Evolutionary conservation across 2,797 vertebrate genomes (phyloP), one percentile per base, ranked within the genome.

Genomic region (Sparidentex hasta): DNA sequence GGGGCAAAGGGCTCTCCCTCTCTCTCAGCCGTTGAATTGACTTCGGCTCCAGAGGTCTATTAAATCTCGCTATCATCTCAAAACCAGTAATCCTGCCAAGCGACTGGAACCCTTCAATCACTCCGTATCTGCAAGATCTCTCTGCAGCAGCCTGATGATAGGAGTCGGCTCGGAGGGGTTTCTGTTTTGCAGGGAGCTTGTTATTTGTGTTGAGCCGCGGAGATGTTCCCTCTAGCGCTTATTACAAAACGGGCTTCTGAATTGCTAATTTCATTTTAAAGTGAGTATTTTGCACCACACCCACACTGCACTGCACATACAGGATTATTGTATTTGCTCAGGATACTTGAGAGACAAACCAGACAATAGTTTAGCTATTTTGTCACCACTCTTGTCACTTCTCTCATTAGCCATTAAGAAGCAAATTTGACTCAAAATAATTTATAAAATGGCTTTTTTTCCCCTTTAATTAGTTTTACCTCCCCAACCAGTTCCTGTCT

Each of bases 11-110:
- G 52, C 56, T 57, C 56, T 57, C 52, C 47, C 50, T 74, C 9
- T n/a, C 63, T 74, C 70, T 64, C 64, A 44, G 73, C 59, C 65
- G 86, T 44, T 58, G 80, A 86, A 90, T 88, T 87, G 76, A 82
- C 88, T 87, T 81, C 82, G 64, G 76, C 85, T 80, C 76, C 81
- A 62, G 75, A 87, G 85, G 86, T 94, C 87, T 93, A 90, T 94
- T 93, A 94, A 94, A 94, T 92, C 84, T 91, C 20, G 84, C 86
- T 79, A 88, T 93, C 92, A 93, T 93, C 92, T 94, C 83, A 59
- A 83, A 92, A 88, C 78, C 84, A 85, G 86, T 92, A 92, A 94
- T 93, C 92, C 89, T 79, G 76, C 78, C 87, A 83, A 84, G 71
- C 57, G 51, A 90, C 85, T 86, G 78, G 86, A 92, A 92, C 88